Base-by-base conservation (phyloP, 2,888 invertebrate species). In the Apocheima hispidaria region DNA sequence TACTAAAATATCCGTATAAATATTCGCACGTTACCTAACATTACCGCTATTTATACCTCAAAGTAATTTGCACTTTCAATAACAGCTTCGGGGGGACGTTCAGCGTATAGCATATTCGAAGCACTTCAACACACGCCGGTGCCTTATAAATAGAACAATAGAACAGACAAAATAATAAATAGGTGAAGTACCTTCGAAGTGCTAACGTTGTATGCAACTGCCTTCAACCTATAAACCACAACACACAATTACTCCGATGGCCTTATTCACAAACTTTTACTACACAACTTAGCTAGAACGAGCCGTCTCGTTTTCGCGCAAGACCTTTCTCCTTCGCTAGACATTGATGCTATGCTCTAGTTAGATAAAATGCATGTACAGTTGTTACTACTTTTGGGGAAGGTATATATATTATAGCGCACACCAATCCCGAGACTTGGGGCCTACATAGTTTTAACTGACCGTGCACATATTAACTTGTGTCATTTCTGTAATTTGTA, bases 51-150 rank as follows among this genome's bases (percentile, higher is more conserved):
- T 83, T 81, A 80, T 84, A 88, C 82, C 84, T 86, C 82, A 83
- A 87, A 83, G 80, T 86, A 88, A 89, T 90, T 90, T 89, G 90
- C 90, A 91, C 91, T 89, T 87, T 89, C 81, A 82, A 79, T 77
- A 83, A 84, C 78, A 87, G 87, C 90, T 88, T 85, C 88, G 92
- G 92, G 92, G 92, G 92, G 91, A 90, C 91, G 90, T 90, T 87
- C 84, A 83, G 88, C 86, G 81, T 83, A 84, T 81, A 86, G 90
- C 89, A 84, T 81, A 78, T 82, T 85, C 88, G 89, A 88, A 90
- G 90, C 86, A 87, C 88, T 87, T 88, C 87, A 82, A 71, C 73
- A 74, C 56, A 65, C 68, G 23, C 43, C 73, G 70, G 65, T 69
- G 68, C 71, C 73, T 70, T 65, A 70, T 4, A 60, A 69, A 48